A percentile compares a stretch with the other conserved stretches of the same genome.
Evolutionary conservation across 2,797 vertebrate species (phyloP).

Genomic region (Malacoraja senta): DNA sequence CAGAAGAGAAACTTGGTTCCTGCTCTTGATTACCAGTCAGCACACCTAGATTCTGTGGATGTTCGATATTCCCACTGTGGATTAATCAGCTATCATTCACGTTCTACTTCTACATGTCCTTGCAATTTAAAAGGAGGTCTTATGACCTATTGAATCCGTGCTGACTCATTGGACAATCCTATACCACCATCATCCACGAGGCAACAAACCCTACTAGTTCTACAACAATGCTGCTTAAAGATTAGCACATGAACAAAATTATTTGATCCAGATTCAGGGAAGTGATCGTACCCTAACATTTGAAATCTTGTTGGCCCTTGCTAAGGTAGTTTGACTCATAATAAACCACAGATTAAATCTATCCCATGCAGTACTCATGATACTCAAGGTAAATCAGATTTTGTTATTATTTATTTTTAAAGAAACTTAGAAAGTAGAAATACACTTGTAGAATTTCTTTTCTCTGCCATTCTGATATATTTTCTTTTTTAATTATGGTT

Average conservation of each 20-base stretch:
- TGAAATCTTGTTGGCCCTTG: not conserved
- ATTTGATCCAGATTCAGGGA: not conserved
- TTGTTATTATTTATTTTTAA: not conserved
- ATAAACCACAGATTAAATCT: not conserved
- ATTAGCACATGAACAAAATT: not conserved
- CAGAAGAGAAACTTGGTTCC: not conserved
- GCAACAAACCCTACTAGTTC: no score
- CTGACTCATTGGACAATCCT: no score
- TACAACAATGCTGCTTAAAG: not conserved
- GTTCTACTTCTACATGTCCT: not conserved
- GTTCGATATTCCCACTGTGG: not conserved
- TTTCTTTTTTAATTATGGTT: not conserved
- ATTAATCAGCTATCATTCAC: not conserved
- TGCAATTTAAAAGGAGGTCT: no score
- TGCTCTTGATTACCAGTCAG: not conserved
- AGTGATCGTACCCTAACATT: not conserved
- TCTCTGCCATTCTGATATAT: not conserved
- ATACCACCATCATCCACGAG: no score
- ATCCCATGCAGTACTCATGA: not conserved
- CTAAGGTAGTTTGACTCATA: not conserved
- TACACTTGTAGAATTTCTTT: not conserved
- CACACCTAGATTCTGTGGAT: not conserved
- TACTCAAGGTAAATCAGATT: not conserved
- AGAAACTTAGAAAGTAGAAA: not conserved
- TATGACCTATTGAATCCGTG: no score